A percentile compares a stretch with the other conserved stretches of the same genome.
These are phyloP conservation scores for Megaleporinus macrocephalus DNA, from an alignment of 2,113 vertebrate species.

Conservation along the genomic window DNA sequence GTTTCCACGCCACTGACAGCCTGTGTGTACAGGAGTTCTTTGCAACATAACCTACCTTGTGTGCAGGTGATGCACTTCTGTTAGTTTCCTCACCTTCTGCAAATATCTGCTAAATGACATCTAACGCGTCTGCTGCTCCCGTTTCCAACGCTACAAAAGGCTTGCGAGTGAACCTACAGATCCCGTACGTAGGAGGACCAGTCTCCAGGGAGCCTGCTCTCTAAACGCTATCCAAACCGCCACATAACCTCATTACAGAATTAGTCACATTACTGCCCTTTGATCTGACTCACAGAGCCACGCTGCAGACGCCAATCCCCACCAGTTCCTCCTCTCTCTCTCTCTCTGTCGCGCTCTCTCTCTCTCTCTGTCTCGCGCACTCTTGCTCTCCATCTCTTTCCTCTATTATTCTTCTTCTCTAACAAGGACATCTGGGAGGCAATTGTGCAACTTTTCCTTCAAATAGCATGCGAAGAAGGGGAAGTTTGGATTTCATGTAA, in stretches of 20 bases:
- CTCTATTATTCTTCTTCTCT: constrained; percentile 58
- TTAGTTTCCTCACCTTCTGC: no score
- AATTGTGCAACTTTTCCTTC: constrained; percentile 63
- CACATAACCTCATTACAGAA: constrained; percentile 34
- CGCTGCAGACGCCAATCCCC: background rate
- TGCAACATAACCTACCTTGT: no score
- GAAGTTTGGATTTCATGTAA: constrained; percentile 62
- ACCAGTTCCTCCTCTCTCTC: constrained; percentile 28
- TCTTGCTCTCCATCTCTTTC: background rate
- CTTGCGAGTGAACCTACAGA: background rate
- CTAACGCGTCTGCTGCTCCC: background rate
- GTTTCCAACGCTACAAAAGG: background rate
- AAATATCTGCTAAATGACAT: background rate
- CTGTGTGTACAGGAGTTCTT: no score
- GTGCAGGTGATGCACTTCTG: background rate
- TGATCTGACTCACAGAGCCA: constrained; percentile 25
- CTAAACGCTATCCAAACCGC: constrained; percentile 6
- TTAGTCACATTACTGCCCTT: constrained; percentile 41
- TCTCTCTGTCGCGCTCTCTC: constrained; percentile 11
- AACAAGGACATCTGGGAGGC: constrained; percentile 75
- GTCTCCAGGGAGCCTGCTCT: background rate
- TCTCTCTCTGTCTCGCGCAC: background rate
- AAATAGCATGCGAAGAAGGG: constrained; percentile 46
- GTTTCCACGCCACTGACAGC: no score
- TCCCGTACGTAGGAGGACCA: background rate